phyloP scores from a whole-genome alignment of 2,888 invertebrate genomes.

The Cephus pulcher region DNA sequence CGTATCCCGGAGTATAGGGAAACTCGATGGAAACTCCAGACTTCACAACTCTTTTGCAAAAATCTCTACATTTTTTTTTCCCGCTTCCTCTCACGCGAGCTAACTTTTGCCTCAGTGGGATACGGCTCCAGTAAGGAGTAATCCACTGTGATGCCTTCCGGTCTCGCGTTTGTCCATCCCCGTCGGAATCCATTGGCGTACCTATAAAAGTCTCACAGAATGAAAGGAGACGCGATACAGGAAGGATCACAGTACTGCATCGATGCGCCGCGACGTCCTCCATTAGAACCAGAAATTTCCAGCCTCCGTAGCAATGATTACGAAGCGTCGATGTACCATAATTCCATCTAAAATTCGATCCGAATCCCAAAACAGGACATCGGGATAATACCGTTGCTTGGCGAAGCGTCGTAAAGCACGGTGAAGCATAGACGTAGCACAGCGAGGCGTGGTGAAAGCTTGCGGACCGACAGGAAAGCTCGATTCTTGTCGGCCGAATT shows the following conservation, averaged over 20 bases:
- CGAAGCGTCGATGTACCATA: not conserved
- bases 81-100: not conserved
- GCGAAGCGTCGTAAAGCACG: not conserved
- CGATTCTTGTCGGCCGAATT: not conserved
- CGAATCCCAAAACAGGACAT: not conserved
- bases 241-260: not conserved
- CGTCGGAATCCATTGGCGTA: not conserved
- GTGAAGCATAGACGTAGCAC: not conserved
- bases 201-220: not conserved
- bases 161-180: not conserved
- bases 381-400: not conserved
- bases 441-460: not conserved
- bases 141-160: not conserved
- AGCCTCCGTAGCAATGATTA: not conserved
- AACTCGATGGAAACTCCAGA: not conserved
- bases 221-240: not conserved
- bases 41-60: not conserved
- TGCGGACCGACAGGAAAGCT: not conserved
- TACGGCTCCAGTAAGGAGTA: not conserved
- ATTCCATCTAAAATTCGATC: not conserved
- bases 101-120: not conserved
- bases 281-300: not conserved
- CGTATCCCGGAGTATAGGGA: not conserved
- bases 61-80: slow-evolving; percentile 18
- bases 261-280: not conserved